Percentiles rank a stretch among this genome's conserved stretches.
These are phyloP conservation scores for Tortricodes alternella DNA, from an alignment of 2,888 invertebrate genomes.

Conservation along the genomic window DNA sequence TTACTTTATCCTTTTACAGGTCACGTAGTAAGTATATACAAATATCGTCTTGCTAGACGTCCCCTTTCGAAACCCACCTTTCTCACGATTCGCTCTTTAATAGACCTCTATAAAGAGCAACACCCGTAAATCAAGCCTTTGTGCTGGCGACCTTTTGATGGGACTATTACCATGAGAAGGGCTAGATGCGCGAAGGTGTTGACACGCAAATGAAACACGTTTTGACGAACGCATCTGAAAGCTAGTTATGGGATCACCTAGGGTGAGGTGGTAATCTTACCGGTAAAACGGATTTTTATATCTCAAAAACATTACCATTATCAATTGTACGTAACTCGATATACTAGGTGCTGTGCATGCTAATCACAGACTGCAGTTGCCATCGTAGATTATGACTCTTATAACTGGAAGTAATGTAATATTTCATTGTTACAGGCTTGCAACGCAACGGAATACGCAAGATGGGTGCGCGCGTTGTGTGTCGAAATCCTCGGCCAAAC, in stretches of 20 bases:
- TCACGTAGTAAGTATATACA: slow-evolving; percentile 32
- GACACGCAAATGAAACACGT: slow-evolving; percentile 73
- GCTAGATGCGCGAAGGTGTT: slow-evolving; percentile 79
- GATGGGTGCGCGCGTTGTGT: slow-evolving; percentile 89
- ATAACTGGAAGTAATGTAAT: slow-evolving; percentile 33
- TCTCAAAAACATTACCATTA: slow-evolving; percentile 18
- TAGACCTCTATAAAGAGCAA: slow-evolving; percentile 70
- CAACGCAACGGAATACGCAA: slow-evolving; percentile 86
- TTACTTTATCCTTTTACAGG: slow-evolving; percentile 32
- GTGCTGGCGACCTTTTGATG: slow-evolving; percentile 69
- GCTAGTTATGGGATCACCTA: slow-evolving; percentile 5
- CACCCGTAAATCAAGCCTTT: slow-evolving; percentile 77
- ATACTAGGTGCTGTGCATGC: neutral
- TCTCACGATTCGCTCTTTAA: slow-evolving; percentile 77
- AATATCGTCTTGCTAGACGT: slow-evolving; percentile 59
- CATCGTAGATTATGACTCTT: slow-evolving; percentile 13
- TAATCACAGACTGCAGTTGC: slow-evolving; percentile 1
- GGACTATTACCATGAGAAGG: slow-evolving; percentile 72
- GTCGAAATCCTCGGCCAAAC: slow-evolving; percentile 89
- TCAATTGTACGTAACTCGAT: slow-evolving; percentile 25
- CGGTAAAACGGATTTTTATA: slow-evolving; percentile 1
- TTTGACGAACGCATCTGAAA: slow-evolving; percentile 40
- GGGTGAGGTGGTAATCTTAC: neutral
- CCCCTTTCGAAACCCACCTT: slow-evolving; percentile 62
- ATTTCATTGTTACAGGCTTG: slow-evolving; percentile 84